phyloP scores from a whole-genome alignment of 2,113 vertebrate species.

The Ophthalmolycus amberensis region DNA sequence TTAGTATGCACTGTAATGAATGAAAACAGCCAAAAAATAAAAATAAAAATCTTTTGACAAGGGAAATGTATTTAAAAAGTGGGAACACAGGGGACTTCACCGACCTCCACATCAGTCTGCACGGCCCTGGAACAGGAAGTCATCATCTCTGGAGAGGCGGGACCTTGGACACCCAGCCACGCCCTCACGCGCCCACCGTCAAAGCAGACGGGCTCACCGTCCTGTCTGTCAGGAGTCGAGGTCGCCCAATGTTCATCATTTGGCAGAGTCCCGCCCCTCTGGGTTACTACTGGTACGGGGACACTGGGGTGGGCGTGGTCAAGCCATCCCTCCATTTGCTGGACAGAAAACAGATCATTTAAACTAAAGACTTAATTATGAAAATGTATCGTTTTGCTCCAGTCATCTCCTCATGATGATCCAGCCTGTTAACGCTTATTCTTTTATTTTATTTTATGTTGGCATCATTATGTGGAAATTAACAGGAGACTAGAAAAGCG shows the following conservation, averaged over 20 bases:
- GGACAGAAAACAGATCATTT: neutral
- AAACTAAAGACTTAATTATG: neutral
- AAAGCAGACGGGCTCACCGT: constrained; percentile 62
- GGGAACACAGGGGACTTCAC: neutral
- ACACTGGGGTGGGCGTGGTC: neutral
- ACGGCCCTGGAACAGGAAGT: constrained; percentile 67
- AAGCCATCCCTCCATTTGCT: constrained; percentile 28
- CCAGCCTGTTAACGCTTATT: neutral
- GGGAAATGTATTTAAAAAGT: neutral
- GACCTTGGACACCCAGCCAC: constrained; percentile 81
- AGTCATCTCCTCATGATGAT: neutral
- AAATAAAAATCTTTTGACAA: neutral
- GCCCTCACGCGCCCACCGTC: constrained; percentile 79
- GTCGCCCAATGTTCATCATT: constrained; percentile 36
- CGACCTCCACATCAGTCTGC: constrained; percentile 71
- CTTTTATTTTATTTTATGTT: no score
- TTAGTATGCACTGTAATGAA: neutral
- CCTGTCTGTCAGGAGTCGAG: constrained; percentile 59
- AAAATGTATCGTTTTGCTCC: no score
- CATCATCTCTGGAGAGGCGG: constrained; percentile 1
- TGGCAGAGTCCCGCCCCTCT: neutral
- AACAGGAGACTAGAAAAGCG: no score
- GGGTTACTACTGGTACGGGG: neutral
- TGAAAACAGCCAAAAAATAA: neutral
- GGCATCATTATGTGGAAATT: neutral